Evolutionary conservation across 2,797 vertebrate species (phyloP), one percentile per base, ranked within the genome.

Genomic region (Pterois miles): DNA sequence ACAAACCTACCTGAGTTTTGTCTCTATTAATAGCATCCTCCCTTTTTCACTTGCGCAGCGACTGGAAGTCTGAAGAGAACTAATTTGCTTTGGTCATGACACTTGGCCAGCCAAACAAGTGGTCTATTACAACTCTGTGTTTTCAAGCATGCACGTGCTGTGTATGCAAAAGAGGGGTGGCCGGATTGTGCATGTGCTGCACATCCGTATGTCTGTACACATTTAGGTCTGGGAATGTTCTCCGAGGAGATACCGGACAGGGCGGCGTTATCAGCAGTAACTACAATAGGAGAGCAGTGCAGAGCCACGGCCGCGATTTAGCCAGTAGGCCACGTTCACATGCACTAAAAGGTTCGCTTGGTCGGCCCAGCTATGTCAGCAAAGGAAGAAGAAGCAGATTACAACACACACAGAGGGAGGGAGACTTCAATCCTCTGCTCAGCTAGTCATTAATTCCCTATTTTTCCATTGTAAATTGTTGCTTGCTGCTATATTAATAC

Each of bases 41-140:
- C 16, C 50, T 31, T 53, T 75, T 87, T 79, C 20, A 65, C 52
- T 71, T 57, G 50, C 62, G 63, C 22, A 62, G 71, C 48, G 23
- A 68, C 65, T 66, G 53, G 46, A 82, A 76, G 73, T 77, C 64
- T 75, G 38, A 77, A 60, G 66, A 63, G 20, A 80, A 76, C 56
- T 64, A 16, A 80, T 90, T 82, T 71, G 63, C 66, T 78, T 74
- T 64, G 72, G 84, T 85, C 79, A 75, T 74, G 62, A 82, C 69
- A 74, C 71, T 82, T 60, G 23, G 40, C 56, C 65, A 38, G 33
- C 23, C 53, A 68, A 84, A 86, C 74, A 81, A 85, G 67, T 65
- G 73, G 58, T 81, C 67, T 57, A 46, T 78, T 82, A 80, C 54
- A 52, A 60, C 12, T 69, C 70, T 84, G 60, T 82, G 40, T 84